Percentiles rank a stretch among this genome's conserved stretches.
These are phyloP conservation scores for Calonectris borealis DNA, from an alignment of 2,113 vertebrate species.

Conservation along the genomic window DNA sequence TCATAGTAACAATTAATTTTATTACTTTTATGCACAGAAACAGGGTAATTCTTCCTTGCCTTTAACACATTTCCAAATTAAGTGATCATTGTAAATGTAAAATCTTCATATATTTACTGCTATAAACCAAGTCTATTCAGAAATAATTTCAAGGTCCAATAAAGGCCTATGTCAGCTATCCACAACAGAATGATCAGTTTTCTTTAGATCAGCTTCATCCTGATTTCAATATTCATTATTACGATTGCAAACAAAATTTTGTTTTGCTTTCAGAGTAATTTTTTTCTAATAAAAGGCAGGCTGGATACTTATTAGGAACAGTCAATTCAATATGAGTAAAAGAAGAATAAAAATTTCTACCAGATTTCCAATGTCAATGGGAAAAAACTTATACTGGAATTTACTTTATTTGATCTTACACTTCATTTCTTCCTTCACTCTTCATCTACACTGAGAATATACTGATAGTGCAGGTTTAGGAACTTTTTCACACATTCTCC, in stretches of 20 bases:
- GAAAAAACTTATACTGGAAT: neutral
- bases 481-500: neutral
- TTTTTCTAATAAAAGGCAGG: neutral
- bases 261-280: neutral
- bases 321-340: neutral
- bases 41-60: neutral
- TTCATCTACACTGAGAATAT: neutral
- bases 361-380: neutral
- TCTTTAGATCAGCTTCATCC: neutral
- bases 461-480: neutral
- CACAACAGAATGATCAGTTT: neutral
- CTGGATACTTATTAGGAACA: neutral
- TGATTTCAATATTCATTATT: neutral
- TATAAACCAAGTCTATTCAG: neutral
- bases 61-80: neutral
- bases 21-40: neutral
- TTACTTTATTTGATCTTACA: neutral
- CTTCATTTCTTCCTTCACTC: neutral
- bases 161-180: neutral
- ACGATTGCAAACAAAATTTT: neutral
- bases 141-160: neutral
- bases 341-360: neutral
- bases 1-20: neutral
- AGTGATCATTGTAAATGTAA: neutral
- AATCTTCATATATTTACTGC: neutral